Evolutionary conservation across 2,888 invertebrate genomes (phyloP), one percentile per base, ranked within the genome.

Genomic region (Smittia aterrima): DNA sequence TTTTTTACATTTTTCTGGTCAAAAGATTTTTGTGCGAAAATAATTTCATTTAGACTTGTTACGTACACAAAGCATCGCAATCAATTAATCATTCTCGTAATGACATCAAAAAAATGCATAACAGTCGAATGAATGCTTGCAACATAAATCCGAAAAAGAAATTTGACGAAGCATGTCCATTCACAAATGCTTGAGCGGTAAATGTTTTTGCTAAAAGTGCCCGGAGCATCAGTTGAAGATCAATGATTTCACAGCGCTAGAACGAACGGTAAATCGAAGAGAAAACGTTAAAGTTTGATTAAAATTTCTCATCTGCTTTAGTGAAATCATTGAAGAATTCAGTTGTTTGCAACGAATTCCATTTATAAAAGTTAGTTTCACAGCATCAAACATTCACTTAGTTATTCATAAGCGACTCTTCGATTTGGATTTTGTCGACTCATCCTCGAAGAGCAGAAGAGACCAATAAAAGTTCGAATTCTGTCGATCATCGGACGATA

Each of bases 351-450:
- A 16, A 32, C 27, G 54, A 53, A 32, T 32, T 71, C 22, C 27
- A 71, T 71, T 71, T 71, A 71, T 71, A 71, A 71, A 71, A 54
- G 70, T 71, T 71, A 53, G 70, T 71, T 54, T 71, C 70, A 71
- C 70, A 54, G 27, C 27, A 47, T 67, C 24, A 40, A 38, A 38
- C 22, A 54, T 71, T 71, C n/a, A 54, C 20, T 58, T 58, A 58
- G 9, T 58, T 58, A 58, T 58, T 58, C 58, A 47, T 16, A 71
- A 71, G 20, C 22, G 24, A 9, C 1, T 58, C 20, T 22, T 4
- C 18, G 58, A 18, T 22, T 18, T 58, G 9, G 3, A 22, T n/a
- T 67, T 24, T 71, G 70, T 18, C 54, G 70, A 71, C 1, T 71
- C 70, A 71, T 71, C 70, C 3, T 22, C 20, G 22, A 18, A 58